Conservation (phyloP, 35 echinoderm and acorn worm genomes). For the Anneissia japonica region DNA sequence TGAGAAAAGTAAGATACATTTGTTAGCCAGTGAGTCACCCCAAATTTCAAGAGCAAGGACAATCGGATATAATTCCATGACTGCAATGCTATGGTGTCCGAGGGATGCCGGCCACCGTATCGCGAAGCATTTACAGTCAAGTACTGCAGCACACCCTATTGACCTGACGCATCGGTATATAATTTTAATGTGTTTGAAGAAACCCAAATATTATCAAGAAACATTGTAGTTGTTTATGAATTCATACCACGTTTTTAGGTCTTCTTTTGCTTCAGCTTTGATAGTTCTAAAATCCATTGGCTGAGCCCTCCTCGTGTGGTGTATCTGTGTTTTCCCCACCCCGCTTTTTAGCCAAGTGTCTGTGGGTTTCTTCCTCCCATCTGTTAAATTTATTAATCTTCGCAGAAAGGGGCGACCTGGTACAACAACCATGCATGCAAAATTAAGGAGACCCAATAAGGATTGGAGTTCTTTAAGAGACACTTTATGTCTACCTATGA, state of each 20-base stretch:
- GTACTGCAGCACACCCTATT: background rate
- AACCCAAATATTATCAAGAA: background rate
- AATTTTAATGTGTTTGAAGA: background rate
- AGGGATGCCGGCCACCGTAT: background rate
- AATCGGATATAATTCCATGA: background rate
- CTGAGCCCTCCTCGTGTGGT: too few relatives aligned
- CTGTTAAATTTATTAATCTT: constrained; percentile 19
- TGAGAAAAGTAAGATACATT: constrained; percentile 1
- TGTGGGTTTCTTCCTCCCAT: too few relatives aligned
- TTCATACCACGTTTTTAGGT: background rate
- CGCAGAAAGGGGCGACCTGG: constrained; percentile 2
- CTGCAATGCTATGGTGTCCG: background rate
- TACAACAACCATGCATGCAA: constrained; percentile 18
- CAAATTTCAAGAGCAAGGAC: background rate
- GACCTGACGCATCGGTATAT: constrained; percentile 23
- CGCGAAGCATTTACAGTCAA: background rate
- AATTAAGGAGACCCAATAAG: constrained; percentile 31
- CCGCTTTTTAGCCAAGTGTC: too few relatives aligned
- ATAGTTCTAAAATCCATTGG: background rate
- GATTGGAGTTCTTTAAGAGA: constrained; percentile 20
- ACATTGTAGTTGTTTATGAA: constrained; percentile 11
- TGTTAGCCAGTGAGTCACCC: background rate
- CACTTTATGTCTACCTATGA: background rate
- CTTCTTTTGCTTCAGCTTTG: background rate
- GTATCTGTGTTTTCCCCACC: too few relatives aligned